Percentiles rank a stretch among this genome's conserved stretches.
Evolutionary conservation across 2,113 vertebrate genomes (phyloP).

Genomic region (Atherinomorus stipes): DNA sequence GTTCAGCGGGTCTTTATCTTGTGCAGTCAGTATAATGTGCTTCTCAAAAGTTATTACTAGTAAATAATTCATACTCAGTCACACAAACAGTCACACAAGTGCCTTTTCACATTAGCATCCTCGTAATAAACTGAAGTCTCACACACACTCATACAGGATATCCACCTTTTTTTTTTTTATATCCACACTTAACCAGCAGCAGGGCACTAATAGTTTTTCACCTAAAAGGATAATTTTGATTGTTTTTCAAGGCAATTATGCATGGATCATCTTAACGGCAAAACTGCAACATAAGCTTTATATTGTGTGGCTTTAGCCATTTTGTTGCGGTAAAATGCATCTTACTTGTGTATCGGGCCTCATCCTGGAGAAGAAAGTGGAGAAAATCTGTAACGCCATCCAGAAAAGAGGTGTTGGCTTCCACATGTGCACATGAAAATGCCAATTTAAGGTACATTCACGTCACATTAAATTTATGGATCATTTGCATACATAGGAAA

Average conservation of each 20-base stretch:
- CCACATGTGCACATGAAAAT: conserved; percentile 13
- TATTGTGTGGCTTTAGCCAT: conserved; percentile 38
- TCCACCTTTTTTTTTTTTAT: no score
- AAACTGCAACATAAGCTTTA: conserved; percentile 43
- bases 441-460: conserved; percentile 32
- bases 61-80: conserved; percentile 73
- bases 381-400: conserved; percentile 11
- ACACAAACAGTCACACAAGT: conserved; percentile 54
- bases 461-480: conserved; percentile 28
- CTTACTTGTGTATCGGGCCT: conserved; percentile 33
- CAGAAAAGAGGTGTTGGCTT: conserved; percentile 13
- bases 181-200: conserved; percentile 1
- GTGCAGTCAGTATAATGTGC: conserved; percentile 63
- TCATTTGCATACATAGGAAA: conserved; percentile 36
- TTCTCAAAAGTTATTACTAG: conserved; percentile 69
- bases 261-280: conserved; percentile 36
- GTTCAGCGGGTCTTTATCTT: conserved; percentile 69
- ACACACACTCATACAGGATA: background rate
- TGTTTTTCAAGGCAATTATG: conserved; percentile 55
- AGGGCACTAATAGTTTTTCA: conserved; percentile 44
- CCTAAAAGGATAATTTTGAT: conserved; percentile 56
- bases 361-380: background rate
- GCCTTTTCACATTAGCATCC: conserved; percentile 43
- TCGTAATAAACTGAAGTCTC: background rate
- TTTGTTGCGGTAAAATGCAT: conserved; percentile 33